Evolutionary conservation across 2,888 invertebrate genomes (phyloP), one percentile per base, ranked within the genome.

Genomic region (Harmothoe impar): DNA sequence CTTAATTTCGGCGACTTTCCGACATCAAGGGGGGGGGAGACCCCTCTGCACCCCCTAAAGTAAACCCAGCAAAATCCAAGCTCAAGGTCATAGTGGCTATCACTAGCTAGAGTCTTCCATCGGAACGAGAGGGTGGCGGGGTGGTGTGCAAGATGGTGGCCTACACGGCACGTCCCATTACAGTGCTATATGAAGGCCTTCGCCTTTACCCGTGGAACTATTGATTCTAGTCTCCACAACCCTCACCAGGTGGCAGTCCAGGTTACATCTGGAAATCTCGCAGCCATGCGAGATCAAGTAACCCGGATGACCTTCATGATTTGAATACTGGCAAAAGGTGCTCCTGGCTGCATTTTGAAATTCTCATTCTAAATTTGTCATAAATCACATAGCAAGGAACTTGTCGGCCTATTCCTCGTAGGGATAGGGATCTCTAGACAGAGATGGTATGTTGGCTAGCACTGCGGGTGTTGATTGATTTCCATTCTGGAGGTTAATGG

Each of bases 241-340:
- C 23, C 33, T 35, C 81, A 43, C 81, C 81, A 81, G 81, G 81
- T 35, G 81, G 81, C 81, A 1, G 17, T 12, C 33, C 25, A 35
- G 0, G 17, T 17, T 25, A 35, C 81, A 81, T 81, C 81, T 81
- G 81, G 81, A 43, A 43, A 33, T 43, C 35, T 43, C 81, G 35
- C 81, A 35, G 20, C 81, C 43, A 15, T 5, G 81, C 35, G 81
- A 81, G 81, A 81, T 81, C 81, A 33, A 33, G 43, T 81, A 35
- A 81, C 20, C 77, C n/a, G 17, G 15, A 15, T 81, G 43, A 81
- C 81, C 81, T 81, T 15, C 31, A 62, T 31, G 29, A 77, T 31
- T 77, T 77, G 17, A 25, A 29, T 29, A 15, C 77, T 17, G 77
- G 31, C 77, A 77, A 1, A 29, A n/a, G 29, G 31, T 25, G n/a